These are phyloP conservation scores for Trichoplusia ni DNA, from an alignment of 1,140 invertebrate genomes.

Conservation along the genomic window DNA sequence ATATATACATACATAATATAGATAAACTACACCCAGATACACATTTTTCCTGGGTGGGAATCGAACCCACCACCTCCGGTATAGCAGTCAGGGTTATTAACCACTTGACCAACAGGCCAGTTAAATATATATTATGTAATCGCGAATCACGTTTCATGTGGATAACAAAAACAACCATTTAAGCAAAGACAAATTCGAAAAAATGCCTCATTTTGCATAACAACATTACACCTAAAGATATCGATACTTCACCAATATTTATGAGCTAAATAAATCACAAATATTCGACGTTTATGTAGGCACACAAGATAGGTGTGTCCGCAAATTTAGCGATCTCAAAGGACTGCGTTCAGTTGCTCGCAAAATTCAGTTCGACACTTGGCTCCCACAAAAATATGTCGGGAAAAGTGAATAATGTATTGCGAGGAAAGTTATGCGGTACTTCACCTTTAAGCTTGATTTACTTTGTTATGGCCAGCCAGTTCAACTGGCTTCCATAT, in stretches of 20 bases:
- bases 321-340: constrained; percentile 20
- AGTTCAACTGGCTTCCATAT: background rate
- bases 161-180: no score
- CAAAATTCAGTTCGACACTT: constrained; percentile 21
- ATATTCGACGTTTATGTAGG: background rate
- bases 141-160: no score
- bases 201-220: background rate
- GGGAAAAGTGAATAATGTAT: constrained; percentile 26
- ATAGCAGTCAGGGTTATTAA: no score
- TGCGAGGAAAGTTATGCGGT: constrained; percentile 13
- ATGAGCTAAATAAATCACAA: constrained; percentile 9
- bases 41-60: no score
- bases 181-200: background rate
- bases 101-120: no score
- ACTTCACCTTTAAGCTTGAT: constrained; percentile 27
- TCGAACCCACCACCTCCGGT: no score
- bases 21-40: no score
- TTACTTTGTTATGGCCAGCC: background rate
- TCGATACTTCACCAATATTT: background rate
- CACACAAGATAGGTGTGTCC: constrained; percentile 7
- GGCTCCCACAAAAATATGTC: constrained; percentile 20
- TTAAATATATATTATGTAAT: no score
- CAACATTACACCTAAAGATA: background rate
- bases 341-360: constrained; percentile 12
- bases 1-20: no score